Evolutionary conservation across 2,797 vertebrate species (phyloP).

Genomic region (Fringilla coelebs): DNA sequence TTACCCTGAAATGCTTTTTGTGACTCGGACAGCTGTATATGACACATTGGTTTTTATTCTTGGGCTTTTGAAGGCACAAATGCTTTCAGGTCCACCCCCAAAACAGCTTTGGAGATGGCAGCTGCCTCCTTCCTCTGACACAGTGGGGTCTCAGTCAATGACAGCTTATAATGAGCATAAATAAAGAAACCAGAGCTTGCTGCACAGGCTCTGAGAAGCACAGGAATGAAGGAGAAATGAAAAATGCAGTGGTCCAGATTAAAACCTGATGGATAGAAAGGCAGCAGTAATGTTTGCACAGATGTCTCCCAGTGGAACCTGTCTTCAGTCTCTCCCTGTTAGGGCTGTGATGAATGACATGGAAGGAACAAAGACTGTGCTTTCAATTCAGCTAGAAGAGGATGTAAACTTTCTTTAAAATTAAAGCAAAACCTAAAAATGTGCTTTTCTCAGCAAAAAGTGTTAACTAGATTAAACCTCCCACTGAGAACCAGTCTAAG

Average conservation of each 20-base stretch:
- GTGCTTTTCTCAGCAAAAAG: slow-evolving; percentile 32
- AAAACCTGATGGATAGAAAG: slow-evolving; percentile 12
- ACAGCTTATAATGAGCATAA: not conserved
- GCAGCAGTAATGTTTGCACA: not conserved
- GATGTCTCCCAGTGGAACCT: slow-evolving; percentile 33
- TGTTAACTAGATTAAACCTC: slow-evolving; percentile 32
- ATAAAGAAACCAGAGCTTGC: not conserved
- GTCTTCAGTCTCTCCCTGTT: not conserved
- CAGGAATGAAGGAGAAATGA: not conserved
- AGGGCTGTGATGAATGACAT: not conserved
- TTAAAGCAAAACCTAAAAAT: slow-evolving; percentile 22
- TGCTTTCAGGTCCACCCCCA: not conserved
- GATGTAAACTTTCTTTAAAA: not conserved
- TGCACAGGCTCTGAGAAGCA: not conserved
- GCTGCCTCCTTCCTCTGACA: not conserved
- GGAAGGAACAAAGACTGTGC: not conserved
- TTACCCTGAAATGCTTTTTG: not conserved
- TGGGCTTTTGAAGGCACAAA: not conserved
- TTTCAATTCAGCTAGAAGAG: not conserved
- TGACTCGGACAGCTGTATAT: not conserved
- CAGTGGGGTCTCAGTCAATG: not conserved
- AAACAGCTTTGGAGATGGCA: not conserved
- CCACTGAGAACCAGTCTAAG: not conserved
- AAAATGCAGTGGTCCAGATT: not conserved
- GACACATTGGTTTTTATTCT: not conserved